Conservation (phyloP, 2,888 invertebrate species). For the Carpatolechia fugitivella region DNA sequence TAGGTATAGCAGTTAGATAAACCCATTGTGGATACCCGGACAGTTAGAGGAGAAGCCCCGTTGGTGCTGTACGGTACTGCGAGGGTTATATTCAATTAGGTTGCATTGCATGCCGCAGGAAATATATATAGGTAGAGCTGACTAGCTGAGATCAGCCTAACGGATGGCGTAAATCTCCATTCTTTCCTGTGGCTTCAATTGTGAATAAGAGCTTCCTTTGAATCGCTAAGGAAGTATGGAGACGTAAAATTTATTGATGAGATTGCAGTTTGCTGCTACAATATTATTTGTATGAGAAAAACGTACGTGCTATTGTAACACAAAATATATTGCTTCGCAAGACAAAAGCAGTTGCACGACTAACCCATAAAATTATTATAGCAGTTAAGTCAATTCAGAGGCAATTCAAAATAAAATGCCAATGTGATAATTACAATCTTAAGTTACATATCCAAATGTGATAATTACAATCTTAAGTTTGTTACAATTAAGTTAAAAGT, state of each 20-base stretch:
- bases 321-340: no score
- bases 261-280: not conserved
- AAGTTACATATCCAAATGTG: no score
- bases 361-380: no score
- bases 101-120: constrained; percentile 21
- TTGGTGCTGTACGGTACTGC: constrained; percentile 19
- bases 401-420: no score
- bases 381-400: no score
- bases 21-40: constrained; percentile 31
- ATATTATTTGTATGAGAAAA: not conserved
- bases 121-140: no score
- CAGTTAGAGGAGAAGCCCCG: constrained; percentile 29
- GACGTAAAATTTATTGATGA: not conserved
- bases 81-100: constrained; percentile 23
- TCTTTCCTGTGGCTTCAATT: constrained; percentile 16
- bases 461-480: no score
- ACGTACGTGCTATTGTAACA: no score
- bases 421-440: no score
- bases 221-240: not conserved
- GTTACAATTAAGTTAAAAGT: no score
- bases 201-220: constrained; percentile 4
- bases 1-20: constrained; percentile 23
- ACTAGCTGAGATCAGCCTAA: constrained; percentile 6
- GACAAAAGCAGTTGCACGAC: no score
- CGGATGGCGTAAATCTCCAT: constrained; percentile 12